Conservation (phyloP, 2,113 vertebrate species). For the Ictalurus punctatus region DNA sequence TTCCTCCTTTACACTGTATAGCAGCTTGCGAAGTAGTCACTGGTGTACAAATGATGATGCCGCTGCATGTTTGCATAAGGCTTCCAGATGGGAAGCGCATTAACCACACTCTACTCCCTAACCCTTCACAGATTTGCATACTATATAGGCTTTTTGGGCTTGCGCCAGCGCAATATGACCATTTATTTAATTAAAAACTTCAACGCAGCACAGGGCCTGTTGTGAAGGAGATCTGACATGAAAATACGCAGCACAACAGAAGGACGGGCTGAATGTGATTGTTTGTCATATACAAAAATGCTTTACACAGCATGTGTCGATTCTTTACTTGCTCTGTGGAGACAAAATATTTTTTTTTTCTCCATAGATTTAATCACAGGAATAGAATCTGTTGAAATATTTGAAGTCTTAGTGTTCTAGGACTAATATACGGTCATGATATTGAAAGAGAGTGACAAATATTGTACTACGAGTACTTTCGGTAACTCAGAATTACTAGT, state of each 20-base stretch:
- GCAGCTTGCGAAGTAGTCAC: conserved; percentile 16
- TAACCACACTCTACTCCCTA: conserved; percentile 56
- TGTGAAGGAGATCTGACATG: conserved; percentile 47
- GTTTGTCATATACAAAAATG: conserved; percentile 5
- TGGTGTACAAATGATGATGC: conserved; percentile 29
- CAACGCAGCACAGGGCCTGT: conserved; percentile 59
- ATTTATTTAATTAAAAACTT: conserved; percentile 74
- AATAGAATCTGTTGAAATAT: not conserved
- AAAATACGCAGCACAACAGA: conserved; percentile 48
- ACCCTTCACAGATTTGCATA: conserved; percentile 64
- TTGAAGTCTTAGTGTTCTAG: not conserved
- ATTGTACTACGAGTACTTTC: not conserved
- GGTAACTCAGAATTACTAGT: not conserved
- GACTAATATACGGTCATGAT: not conserved
- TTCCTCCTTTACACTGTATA: not conserved
- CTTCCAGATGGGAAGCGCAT: conserved; percentile 61
- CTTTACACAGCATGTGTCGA: not conserved
- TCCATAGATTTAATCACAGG: not conserved
- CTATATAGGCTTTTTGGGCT: conserved; percentile 62
- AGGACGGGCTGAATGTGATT: not conserved
- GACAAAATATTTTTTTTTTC: conserved; percentile 1
- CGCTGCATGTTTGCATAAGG: conserved; percentile 39
- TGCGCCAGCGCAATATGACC: conserved; percentile 63
- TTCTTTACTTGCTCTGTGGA: not conserved
- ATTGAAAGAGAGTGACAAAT: not conserved